phyloP scores from a whole-genome alignment of 2,797 vertebrate genomes.

The Myripristis murdjan region DNA sequence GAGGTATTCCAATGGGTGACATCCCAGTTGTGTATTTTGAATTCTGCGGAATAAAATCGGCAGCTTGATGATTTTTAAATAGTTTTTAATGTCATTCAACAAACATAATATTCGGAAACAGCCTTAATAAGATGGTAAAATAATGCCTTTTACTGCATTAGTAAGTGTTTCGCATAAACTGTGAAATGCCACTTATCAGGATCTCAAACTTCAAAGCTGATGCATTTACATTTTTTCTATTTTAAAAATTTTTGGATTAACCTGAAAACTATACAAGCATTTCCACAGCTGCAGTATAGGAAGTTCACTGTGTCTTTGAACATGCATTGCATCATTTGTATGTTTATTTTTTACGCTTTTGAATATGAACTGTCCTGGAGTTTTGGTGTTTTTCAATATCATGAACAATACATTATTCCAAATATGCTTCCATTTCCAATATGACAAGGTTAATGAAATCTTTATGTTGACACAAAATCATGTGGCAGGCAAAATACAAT shows the following conservation, averaged over 20 bases:
- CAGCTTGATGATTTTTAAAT: conserved; percentile 54
- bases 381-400: neutral
- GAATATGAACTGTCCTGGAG: no score
- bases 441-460: neutral
- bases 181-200: neutral
- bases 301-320: neutral
- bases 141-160: neutral
- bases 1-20: conserved; percentile 58
- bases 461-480: neutral
- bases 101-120: conserved; percentile 19
- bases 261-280: neutral
- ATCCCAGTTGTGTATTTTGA: conserved; percentile 56
- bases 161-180: conserved; percentile 1
- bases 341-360: neutral
- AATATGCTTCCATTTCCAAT: neutral
- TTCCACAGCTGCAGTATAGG: neutral
- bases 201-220: conserved; percentile 4
- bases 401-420: neutral
- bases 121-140: conserved; percentile 19
- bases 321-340: neutral
- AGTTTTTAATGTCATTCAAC: conserved; percentile 38
- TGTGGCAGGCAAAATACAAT: neutral
- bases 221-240: conserved; percentile 7
- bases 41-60: conserved; percentile 27
- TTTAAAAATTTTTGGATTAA: neutral